A percentile compares a stretch with the other conserved stretches of the same genome.
These are phyloP conservation scores for Dasysyrphus tricinctus DNA, from an alignment of 2,888 invertebrate species.

Conservation along the genomic window DNA sequence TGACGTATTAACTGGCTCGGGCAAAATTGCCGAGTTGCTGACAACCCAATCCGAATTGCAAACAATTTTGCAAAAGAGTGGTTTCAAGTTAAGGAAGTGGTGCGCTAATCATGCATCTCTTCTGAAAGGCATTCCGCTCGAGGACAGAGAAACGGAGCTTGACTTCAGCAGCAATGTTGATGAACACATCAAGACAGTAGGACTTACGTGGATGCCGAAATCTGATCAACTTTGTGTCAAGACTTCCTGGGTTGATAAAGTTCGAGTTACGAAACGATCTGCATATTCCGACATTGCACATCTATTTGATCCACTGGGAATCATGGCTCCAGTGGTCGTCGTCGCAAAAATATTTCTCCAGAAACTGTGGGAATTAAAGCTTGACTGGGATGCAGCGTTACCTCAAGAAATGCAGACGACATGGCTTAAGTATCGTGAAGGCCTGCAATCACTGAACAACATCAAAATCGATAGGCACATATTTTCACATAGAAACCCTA, in stretches of 20 bases:
- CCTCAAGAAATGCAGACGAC: slow-evolving; percentile 7
- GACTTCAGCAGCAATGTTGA: not conserved
- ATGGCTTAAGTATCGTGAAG: slow-evolving; percentile 6
- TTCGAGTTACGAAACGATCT: too few species aligned
- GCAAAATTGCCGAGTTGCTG: not conserved
- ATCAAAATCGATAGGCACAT: not conserved
- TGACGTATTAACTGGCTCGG: not conserved
- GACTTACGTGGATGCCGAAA: not conserved
- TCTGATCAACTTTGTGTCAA: not conserved
- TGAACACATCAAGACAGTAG: not conserved
- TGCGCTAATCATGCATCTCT: slow-evolving; percentile 7
- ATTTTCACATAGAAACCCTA: not conserved
- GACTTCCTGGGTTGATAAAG: too few species aligned
- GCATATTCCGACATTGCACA: too few species aligned
- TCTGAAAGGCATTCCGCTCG: not conserved
- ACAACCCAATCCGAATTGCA: slow-evolving; percentile 5
- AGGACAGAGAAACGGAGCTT: slow-evolving; percentile 4
- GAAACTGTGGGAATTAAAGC: not conserved
- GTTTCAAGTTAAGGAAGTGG: slow-evolving; percentile 7
- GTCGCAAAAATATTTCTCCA: slow-evolving; percentile 16
- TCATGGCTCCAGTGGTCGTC: slow-evolving; percentile 13
- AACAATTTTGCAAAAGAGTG: not conserved
- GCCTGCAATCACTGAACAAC: not conserved
- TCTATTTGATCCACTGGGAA: too few species aligned
- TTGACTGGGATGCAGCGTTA: not conserved